Conservation (phyloP, 2,113 vertebrate genomes). For the Hystrix cristata region DNA sequence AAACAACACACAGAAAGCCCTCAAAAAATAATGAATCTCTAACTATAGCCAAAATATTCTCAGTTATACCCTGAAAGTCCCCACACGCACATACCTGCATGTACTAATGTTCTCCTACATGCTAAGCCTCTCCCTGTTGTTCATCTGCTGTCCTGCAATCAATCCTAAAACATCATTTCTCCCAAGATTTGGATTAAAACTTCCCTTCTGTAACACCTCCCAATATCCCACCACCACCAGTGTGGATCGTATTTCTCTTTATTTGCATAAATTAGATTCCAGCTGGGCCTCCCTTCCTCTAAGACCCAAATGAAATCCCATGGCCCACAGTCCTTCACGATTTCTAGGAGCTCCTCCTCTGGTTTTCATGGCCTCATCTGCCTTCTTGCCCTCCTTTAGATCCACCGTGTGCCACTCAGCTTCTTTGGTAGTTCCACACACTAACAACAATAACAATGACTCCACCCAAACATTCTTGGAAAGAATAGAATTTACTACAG, state of each 20-base stretch:
- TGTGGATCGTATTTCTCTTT: background rate
- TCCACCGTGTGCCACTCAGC: background rate
- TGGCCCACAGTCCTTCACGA: background rate
- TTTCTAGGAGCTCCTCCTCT: background rate
- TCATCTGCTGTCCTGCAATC: background rate
- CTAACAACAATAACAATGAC: background rate
- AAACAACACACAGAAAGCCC: background rate
- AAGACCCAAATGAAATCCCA: background rate
- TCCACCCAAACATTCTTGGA: background rate
- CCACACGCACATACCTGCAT: background rate
- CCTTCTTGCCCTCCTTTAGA: background rate
- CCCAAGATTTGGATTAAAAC: background rate
- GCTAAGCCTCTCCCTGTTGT: background rate
- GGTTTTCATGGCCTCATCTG: background rate
- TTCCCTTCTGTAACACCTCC: background rate
- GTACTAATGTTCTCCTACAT: background rate
- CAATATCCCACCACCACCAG: background rate
- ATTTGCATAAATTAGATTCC: background rate
- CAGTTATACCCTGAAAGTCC: background rate
- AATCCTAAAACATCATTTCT: background rate
- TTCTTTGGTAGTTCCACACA: background rate
- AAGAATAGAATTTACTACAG: background rate
- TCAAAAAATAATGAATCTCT: background rate
- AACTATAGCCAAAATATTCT: slow-evolving; percentile 8
- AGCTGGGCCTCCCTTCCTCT: background rate